Conservation (phyloP, 2,113 vertebrate species). For the Anarhynchus alexandrinus region DNA sequence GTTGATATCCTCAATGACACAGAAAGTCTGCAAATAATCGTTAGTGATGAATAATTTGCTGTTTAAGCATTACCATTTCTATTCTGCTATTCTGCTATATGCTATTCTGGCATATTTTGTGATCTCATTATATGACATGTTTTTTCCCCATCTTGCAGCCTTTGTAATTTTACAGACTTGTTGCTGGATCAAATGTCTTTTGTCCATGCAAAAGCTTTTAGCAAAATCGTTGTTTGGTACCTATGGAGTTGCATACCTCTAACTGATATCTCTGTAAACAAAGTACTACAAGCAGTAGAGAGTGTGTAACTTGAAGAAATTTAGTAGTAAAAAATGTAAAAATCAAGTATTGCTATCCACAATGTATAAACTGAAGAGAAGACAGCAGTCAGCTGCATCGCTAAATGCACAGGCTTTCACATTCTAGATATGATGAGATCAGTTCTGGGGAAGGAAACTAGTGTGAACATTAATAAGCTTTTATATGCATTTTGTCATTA, state of each 20-base stretch:
- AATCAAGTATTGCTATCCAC: not conserved
- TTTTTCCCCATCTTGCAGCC: not conserved
- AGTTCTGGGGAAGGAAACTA: not conserved
- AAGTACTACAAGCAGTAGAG: not conserved
- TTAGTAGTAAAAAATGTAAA: not conserved
- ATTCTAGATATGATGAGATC: not conserved
- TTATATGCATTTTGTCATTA: not conserved
- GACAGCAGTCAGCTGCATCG: not conserved
- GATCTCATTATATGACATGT: not conserved
- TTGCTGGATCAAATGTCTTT: not conserved
- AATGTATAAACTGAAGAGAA: not conserved
- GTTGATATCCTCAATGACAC: not conserved
- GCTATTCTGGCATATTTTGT: not conserved
- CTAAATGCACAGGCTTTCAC: not conserved
- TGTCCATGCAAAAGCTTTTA: not conserved
- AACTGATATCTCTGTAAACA: not conserved
- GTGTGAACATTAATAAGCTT: not conserved
- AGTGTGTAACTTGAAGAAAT: not conserved
- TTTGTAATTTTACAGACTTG: not conserved
- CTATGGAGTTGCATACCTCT: not conserved
- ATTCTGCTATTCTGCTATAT: no score
- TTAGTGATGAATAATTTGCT: not conserved
- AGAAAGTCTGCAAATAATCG: not conserved
- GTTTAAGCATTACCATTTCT: not conserved
- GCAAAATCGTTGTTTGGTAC: not conserved